Conservation (phyloP, 2,888 invertebrate genomes). For the Drosophila colorata region DNA sequence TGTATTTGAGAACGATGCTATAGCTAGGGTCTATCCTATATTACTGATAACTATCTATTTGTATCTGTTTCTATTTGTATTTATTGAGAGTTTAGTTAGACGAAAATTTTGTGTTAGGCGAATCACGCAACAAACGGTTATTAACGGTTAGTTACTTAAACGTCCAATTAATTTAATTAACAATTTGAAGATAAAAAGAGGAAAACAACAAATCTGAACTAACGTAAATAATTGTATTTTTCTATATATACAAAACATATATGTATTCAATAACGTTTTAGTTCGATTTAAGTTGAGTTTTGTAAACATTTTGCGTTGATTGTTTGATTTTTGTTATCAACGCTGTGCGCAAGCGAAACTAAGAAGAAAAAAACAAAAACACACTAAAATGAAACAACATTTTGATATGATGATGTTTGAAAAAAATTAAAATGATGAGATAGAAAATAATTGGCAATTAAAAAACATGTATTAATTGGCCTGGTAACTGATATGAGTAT, state of each 20-base stretch:
- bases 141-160: conserved; percentile 85
- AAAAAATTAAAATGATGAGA: background rate
- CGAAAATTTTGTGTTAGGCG: conserved; percentile 61
- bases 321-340: conserved; percentile 67
- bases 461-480: conserved; percentile 65
- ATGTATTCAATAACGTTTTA: conserved; percentile 37
- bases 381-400: conserved; percentile 19
- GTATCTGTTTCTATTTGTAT: conserved; percentile 75
- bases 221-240: conserved; percentile 55
- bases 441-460: conserved; percentile 48
- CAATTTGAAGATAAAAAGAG: conserved; percentile 31
- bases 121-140: conserved; percentile 56
- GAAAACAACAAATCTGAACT: conserved; percentile 23
- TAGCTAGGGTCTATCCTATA: conserved; percentile 52
- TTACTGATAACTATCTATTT: conserved; percentile 59
- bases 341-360: conserved; percentile 73
- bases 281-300: conserved; percentile 54
- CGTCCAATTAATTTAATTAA: conserved; percentile 83
- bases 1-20: conserved; percentile 52
- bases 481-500: conserved; percentile 56
- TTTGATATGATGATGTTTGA: conserved; percentile 41
- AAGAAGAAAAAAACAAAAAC: conserved; percentile 24
- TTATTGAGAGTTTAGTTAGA: conserved; percentile 77
- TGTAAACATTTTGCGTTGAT: conserved; percentile 66
- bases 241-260: conserved; percentile 49